Evolutionary conservation across 2,113 vertebrate species (phyloP), one percentile per base, ranked within the genome.

Genomic region (Empidonax alnorum): DNA sequence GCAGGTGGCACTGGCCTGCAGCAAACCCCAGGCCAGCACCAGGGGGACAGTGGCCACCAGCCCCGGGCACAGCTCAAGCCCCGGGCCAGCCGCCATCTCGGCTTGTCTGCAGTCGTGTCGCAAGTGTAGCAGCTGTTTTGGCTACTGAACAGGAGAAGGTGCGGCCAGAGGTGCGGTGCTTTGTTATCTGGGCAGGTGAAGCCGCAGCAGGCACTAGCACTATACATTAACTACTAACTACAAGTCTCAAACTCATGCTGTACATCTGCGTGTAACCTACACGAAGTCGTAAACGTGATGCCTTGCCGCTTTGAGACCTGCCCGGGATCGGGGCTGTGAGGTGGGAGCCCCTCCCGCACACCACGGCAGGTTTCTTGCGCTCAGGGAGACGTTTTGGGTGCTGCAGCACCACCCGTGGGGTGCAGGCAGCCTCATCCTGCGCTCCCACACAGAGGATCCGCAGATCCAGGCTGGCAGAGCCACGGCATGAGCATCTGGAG

Each of bases 151-250:
- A 68, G 65, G 62, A 76, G 68, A 79, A 77, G 19, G 10, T 30
- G 44, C 19, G 7, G 92, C 76, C 67, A 55, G 35, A 80, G 42
- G 92, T 69, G 44, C 82, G 62, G 75, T 71, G 85, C 77, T 94
- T 78, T 41, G 47, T 81, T 81, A 80, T 21, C 35, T 7, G n/a
- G 68, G 53, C 33, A 81, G 83, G 47, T 35, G 39, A 94, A 91
- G 97, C 67, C 2, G 31, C 67, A 75, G 75, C 87, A 87, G 87
- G 91, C n/a, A 8, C 71, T 85, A 94, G 76, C 92, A 87, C 84
- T 85, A 82, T 50, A 94, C 78, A 84, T 75, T 3, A 71, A 89
- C 93, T 85, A 95, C n/a, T 8, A 65, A 86, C 84, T 77, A 94
- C 49, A 65, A 46, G 59, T 76, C 75, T 33, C 46, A 39, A 86